A percentile compares a stretch with the other conserved stretches of the same genome.
phyloP scores from a whole-genome alignment of 2,113 vertebrate species.

The Pomatostomus ruficeps region DNA sequence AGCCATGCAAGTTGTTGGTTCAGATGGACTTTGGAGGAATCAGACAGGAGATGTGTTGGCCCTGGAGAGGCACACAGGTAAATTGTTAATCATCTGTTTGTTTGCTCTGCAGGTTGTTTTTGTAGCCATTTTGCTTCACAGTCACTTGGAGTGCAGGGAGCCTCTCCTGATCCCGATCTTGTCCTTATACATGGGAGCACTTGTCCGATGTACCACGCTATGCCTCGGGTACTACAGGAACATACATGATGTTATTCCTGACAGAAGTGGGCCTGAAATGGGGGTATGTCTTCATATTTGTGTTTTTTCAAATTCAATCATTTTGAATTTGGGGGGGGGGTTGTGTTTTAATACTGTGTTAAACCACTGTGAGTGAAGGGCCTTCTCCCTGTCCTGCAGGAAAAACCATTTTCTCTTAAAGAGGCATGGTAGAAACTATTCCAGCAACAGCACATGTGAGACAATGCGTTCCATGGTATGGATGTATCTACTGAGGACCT shows the following conservation, averaged over 20 bases:
- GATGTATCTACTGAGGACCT: neutral
- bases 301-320: neutral
- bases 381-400: neutral
- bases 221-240: conserved; percentile 94
- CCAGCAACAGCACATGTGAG: neutral
- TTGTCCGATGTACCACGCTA: conserved; percentile 90
- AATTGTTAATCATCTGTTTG: neutral
- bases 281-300: conserved; percentile 74
- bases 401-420: neutral
- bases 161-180: conserved; percentile 94
- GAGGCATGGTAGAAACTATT: neutral
- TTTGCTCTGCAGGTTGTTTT: conserved; percentile 83
- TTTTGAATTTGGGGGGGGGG: neutral
- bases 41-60: neutral
- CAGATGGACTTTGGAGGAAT: neutral
- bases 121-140: conserved; percentile 94
- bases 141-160: conserved; percentile 91
- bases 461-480: neutral
- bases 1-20: neutral
- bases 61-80: neutral
- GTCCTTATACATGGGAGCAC: conserved; percentile 94
- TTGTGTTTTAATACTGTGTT: neutral
- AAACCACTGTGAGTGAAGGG: neutral
- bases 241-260: conserved; percentile 91
- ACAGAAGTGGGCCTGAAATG: conserved; percentile 86